These are phyloP conservation scores for Alethe castanea DNA, from an alignment of 2,113 vertebrate genomes.

Conservation along the genomic window DNA sequence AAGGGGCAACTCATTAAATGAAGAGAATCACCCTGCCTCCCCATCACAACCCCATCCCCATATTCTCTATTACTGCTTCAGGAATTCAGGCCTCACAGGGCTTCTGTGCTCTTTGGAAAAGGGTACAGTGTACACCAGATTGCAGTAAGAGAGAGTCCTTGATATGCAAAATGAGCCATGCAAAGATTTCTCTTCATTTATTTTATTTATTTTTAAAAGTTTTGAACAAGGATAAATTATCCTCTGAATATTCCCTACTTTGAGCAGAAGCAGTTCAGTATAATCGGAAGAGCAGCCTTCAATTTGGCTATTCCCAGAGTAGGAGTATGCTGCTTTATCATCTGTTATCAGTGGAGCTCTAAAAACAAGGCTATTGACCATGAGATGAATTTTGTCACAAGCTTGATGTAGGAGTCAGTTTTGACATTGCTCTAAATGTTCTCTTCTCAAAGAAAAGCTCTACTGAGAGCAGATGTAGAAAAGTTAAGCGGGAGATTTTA, in stretches of 20 bases:
- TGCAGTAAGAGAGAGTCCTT: background rate
- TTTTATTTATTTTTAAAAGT: slow-evolving; percentile 50
- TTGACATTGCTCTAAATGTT: slow-evolving; percentile 62
- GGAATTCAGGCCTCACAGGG: background rate
- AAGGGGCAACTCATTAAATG: slow-evolving; percentile 30
- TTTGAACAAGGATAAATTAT: background rate
- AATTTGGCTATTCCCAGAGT: slow-evolving; percentile 44
- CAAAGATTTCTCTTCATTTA: slow-evolving; percentile 13
- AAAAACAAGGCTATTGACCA: slow-evolving; percentile 68
- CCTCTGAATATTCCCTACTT: background rate
- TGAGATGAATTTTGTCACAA: slow-evolving; percentile 62
- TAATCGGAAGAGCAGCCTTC: slow-evolving; percentile 21
- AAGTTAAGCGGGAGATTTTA: slow-evolving; percentile 47
- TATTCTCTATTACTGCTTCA: background rate
- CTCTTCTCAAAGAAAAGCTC: slow-evolving; percentile 44
- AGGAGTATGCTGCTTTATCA: slow-evolving; percentile 52
- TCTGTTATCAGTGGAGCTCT: slow-evolving; percentile 56
- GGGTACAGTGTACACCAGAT: background rate
- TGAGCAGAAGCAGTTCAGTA: background rate
- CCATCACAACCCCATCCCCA: background rate
- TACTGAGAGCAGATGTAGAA: slow-evolving; percentile 38
- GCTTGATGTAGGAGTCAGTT: slow-evolving; percentile 60
- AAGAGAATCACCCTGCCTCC: background rate
- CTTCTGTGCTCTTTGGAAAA: background rate
- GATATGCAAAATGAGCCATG: background rate